Conservation (phyloP, 2,113 vertebrate species). For the Psephotus haematonotus region DNA sequence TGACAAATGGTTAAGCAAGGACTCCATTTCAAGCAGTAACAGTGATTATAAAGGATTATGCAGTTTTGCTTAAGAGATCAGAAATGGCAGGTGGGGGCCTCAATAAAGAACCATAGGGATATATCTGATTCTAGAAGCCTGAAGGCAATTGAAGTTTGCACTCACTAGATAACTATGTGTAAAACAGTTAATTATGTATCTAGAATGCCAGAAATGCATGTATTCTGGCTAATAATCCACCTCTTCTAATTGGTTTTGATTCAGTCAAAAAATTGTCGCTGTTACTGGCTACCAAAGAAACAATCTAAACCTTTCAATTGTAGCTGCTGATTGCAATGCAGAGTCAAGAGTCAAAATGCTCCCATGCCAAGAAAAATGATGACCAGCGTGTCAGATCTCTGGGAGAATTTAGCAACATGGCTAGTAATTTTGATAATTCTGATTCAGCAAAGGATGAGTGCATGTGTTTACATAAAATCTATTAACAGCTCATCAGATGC, state of each 20-base stretch:
- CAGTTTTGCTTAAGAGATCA: not conserved
- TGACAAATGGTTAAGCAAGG: not conserved
- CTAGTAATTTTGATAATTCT: not conserved
- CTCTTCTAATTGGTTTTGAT: not conserved
- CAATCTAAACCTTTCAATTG: not conserved
- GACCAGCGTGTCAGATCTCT: not conserved
- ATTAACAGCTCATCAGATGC: not conserved
- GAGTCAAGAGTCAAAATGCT: not conserved
- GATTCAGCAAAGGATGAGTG: not conserved
- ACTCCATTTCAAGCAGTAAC: not conserved
- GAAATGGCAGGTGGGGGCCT: not conserved
- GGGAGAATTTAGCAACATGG: not conserved
- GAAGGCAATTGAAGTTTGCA: not conserved
- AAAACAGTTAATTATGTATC: not conserved
- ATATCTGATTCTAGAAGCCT: not conserved
- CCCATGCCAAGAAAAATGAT: not conserved
- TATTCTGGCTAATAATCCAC: not conserved
- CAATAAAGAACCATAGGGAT: not conserved
- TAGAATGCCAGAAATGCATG: not conserved
- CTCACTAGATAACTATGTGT: not conserved
- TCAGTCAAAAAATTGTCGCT: not conserved
- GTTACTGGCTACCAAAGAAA: not conserved
- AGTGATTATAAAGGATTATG: not conserved
- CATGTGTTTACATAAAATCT: not conserved
- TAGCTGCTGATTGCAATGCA: not conserved